These are phyloP conservation scores for Panopea generosa DNA, from an alignment of 2,888 invertebrate genomes.

Conservation along the genomic window DNA sequence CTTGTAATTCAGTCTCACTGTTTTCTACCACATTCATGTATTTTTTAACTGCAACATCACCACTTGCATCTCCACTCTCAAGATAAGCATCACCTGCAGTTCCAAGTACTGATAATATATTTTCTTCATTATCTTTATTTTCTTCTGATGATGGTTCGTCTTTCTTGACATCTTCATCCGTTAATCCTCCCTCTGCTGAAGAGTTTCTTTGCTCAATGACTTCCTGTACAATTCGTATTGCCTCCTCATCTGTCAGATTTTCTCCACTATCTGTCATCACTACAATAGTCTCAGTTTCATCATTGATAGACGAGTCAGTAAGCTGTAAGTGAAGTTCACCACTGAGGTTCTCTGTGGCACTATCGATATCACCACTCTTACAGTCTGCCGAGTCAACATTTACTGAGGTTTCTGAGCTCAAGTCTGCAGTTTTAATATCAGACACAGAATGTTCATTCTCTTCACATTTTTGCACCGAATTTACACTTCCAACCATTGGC, in stretches of 20 bases:
- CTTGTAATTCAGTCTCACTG: too few relatives aligned
- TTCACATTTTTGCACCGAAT: not conserved
- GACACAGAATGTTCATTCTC: not conserved
- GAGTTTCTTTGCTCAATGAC: conserved; percentile 50
- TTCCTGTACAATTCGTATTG: conserved; percentile 68
- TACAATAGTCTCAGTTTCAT: conserved; percentile 65
- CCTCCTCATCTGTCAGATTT: conserved; percentile 74
- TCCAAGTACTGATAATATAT: too few relatives aligned
- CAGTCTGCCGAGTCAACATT: not conserved
- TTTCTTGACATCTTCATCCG: not conserved
- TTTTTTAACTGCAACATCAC: too few relatives aligned
- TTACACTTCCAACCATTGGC: conserved; percentile 7
- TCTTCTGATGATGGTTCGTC: not conserved
- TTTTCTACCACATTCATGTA: too few relatives aligned
- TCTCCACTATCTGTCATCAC: conserved; percentile 71
- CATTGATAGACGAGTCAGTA: conserved; percentile 15
- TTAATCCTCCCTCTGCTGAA: not conserved
- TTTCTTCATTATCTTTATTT: not conserved
- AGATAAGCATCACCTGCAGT: too few relatives aligned
- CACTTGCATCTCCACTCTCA: too few relatives aligned
- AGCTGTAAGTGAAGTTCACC: not conserved
- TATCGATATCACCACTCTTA: too few relatives aligned
- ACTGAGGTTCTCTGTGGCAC: not conserved
- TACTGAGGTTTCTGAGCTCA: not conserved
- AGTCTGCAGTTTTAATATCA: not conserved